Conservation (phyloP, 2,797 vertebrate genomes). For the Halcyon chelicuti region DNA sequence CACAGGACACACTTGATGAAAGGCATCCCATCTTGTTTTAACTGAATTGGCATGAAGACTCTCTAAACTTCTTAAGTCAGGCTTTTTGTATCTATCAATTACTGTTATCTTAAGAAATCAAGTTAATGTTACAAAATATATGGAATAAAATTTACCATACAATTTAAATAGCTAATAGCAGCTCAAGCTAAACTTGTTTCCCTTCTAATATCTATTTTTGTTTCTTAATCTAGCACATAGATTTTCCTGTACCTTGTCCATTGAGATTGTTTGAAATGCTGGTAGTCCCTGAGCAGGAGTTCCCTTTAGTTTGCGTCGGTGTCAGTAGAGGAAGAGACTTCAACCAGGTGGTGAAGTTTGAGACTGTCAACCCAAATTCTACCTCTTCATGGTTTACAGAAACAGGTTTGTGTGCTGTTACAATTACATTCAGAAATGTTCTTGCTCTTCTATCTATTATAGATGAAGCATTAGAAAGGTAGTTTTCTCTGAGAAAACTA, state of each 20-base stretch:
- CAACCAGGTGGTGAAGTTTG: constrained; percentile 92
- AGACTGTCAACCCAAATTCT: constrained; percentile 94
- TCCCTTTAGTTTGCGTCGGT: constrained; percentile 92
- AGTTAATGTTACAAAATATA: background rate
- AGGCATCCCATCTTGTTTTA: background rate
- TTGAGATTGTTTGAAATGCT: constrained; percentile 93
- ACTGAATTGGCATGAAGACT: background rate
- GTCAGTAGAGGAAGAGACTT: constrained; percentile 92
- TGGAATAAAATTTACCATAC: background rate
- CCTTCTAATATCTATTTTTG: constrained; percentile 11
- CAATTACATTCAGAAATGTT: background rate
- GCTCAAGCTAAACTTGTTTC: background rate
- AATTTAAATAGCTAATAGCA: background rate
- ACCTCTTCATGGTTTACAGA: constrained; percentile 96
- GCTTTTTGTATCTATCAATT: background rate
- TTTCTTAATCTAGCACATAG: constrained; percentile 86
- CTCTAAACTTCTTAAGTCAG: background rate
- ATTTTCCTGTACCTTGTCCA: constrained; percentile 92
- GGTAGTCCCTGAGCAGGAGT: constrained; percentile 92
- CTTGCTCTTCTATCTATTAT: background rate
- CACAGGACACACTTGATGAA: background rate
- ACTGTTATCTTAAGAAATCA: background rate
- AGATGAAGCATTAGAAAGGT: background rate
- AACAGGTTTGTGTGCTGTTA: constrained; percentile 83
- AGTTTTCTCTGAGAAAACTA: background rate